phyloP scores from a whole-genome alignment of 2,888 invertebrate species.

The Microplitis deprimator region DNA sequence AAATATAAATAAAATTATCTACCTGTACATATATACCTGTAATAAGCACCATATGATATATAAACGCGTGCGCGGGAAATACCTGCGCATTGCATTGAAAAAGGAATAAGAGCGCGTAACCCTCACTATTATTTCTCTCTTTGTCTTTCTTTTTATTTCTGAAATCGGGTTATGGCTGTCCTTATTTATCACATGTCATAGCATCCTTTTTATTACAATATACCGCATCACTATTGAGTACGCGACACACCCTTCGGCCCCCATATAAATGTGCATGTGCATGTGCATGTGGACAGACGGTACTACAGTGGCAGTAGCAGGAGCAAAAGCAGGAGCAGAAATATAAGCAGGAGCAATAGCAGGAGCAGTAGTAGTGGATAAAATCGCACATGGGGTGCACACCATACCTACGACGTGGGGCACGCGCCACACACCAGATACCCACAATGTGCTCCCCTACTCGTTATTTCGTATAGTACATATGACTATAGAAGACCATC shows the following conservation, averaged over 20 bases:
- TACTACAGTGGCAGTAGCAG: not conserved
- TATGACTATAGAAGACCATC: slow-evolving; percentile 4
- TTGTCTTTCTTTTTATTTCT: not conserved
- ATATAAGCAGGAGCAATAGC: not conserved
- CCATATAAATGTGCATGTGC: not conserved
- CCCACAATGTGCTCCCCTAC: slow-evolving; percentile 56
- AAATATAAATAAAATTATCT: not conserved
- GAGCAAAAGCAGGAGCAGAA: not conserved
- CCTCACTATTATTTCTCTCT: not conserved
- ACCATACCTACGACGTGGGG: slow-evolving; percentile 54
- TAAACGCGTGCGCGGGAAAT: slow-evolving; percentile 31
- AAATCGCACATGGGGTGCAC: slow-evolving; percentile 10
- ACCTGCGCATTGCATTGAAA: slow-evolving; percentile 22
- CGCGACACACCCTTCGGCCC: too few species aligned
- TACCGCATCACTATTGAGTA: not conserved
- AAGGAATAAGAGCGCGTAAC: not conserved
- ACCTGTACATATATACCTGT: slow-evolving; percentile 30
- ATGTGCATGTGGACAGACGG: not conserved
- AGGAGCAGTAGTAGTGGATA: not conserved
- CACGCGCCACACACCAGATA: slow-evolving; percentile 59
- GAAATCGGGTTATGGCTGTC: not conserved
- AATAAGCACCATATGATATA: slow-evolving; percentile 30
- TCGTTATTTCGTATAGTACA: slow-evolving; percentile 57
- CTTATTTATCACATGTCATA: not conserved
- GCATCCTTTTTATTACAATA: not conserved